Conservation (phyloP, 2,797 vertebrate species). For the Melanotaenia nigrans region DNA sequence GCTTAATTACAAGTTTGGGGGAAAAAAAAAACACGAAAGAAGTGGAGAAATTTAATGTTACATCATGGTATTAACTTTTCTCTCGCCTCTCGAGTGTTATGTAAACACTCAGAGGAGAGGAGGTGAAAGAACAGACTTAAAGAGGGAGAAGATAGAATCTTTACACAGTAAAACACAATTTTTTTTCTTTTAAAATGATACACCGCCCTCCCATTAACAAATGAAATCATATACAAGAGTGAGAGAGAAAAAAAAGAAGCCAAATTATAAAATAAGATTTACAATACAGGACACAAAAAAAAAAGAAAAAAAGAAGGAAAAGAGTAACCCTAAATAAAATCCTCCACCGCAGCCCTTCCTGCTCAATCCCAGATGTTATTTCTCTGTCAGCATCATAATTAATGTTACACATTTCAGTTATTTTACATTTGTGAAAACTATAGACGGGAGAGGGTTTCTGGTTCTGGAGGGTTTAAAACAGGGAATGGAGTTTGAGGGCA, state of each 20-base stretch:
- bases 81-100: slow-evolving; percentile 79
- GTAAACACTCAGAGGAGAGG: slow-evolving; percentile 73
- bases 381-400: slow-evolving; percentile 74
- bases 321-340: slow-evolving; percentile 62
- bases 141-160: slow-evolving; percentile 74
- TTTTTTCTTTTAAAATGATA: slow-evolving; percentile 77
- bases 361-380: slow-evolving; percentile 57
- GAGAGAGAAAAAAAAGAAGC: slow-evolving; percentile 48
- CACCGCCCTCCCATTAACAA: slow-evolving; percentile 43
- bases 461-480: slow-evolving; percentile 43
- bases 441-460: slow-evolving; percentile 55
- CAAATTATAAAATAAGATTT: slow-evolving; percentile 84
- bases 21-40: slow-evolving; percentile 71
- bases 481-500: slow-evolving; percentile 49
- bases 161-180: slow-evolving; percentile 80
- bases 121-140: slow-evolving; percentile 60
- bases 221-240: slow-evolving; percentile 75
- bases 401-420: slow-evolving; percentile 80
- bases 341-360: slow-evolving; percentile 42
- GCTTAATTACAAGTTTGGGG: slow-evolving; percentile 85
- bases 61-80: slow-evolving; percentile 84
- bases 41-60: slow-evolving; percentile 84
- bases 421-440: slow-evolving; percentile 80
- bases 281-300: slow-evolving; percentile 77
- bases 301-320: slow-evolving; percentile 65